Evolutionary conservation across 2,888 invertebrate genomes (phyloP).

Genomic region (Sympetrum striolatum): DNA sequence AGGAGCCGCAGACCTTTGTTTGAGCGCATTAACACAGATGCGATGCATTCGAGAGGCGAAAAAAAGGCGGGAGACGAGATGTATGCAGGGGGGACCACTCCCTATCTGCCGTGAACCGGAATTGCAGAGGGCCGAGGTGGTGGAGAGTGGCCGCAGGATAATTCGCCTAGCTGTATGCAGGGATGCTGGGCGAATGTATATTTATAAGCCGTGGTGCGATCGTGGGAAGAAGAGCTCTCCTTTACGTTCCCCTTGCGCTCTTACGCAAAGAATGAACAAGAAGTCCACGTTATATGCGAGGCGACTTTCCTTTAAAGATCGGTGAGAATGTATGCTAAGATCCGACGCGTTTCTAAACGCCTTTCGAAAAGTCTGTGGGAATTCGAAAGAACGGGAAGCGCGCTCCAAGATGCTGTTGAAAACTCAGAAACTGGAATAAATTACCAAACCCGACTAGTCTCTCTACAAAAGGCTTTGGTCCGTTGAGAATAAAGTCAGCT

Average conservation of each 20-base stretch:
- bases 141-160: not conserved
- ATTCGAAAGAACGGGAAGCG: not conserved
- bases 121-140: not conserved
- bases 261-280: no score
- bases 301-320: not conserved
- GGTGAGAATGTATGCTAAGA: not conserved
- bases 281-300: no score
- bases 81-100: not conserved
- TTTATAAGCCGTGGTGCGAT: not conserved
- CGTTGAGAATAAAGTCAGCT: no score
- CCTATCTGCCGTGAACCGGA: not conserved
- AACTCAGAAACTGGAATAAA: no score
- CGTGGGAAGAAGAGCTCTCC: not conserved
- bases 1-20: no score
- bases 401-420: no score
- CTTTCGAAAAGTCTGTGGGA: no score
- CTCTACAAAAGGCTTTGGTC: no score
- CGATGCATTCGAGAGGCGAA: not conserved
- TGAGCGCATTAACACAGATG: no score
- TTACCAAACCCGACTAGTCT: no score
- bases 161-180: conserved; percentile 28
- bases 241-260: no score
- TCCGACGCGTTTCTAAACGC: not conserved
- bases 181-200: conserved; percentile 27
- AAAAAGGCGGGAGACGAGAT: not conserved